Evolutionary conservation across 37 sponge, comb jelly and placozoan genomes (phyloP).

Genomic region (Eunapius fragilis): DNA sequence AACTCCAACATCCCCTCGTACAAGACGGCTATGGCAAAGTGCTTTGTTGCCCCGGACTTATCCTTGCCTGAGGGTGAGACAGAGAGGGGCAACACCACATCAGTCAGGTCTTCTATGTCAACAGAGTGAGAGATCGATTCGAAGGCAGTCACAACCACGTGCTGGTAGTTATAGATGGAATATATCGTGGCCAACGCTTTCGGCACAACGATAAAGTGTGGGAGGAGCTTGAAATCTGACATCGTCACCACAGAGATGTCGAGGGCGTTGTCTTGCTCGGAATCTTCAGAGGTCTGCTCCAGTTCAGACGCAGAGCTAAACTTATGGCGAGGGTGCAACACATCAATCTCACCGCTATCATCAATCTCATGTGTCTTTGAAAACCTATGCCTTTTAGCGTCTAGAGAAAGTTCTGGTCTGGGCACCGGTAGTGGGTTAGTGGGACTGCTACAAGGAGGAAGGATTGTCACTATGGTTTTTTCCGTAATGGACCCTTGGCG

Average conservation of each 20-base stretch:
- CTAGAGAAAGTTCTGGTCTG: not conserved
- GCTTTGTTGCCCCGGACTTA: too few relatives aligned
- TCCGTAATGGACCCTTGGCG: conserved; percentile 55
- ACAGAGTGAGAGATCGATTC: not conserved
- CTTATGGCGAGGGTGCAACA: not conserved
- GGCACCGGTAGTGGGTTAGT: not conserved
- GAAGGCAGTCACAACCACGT: conserved; percentile 7
- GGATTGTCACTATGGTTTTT: conserved; percentile 38
- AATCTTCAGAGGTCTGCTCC: not conserved
- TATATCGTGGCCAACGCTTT: conserved; percentile 4
- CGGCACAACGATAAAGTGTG: conserved; percentile 48
- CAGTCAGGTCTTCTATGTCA: not conserved
- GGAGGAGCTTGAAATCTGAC: conserved; percentile 22
- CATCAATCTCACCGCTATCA: not conserved
- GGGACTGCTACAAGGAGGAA: conserved; percentile 10
- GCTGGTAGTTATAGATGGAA: conserved; percentile 35
- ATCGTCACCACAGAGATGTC: not conserved
- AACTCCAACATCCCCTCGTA: conserved; percentile 48
- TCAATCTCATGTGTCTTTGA: not conserved
- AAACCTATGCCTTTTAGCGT: not conserved
- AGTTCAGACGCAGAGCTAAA: not conserved
- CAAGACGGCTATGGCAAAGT: conserved; percentile 16
- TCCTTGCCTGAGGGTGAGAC: too few relatives aligned
- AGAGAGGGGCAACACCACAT: not conserved
- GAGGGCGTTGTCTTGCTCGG: not conserved